Evolutionary conservation across 2,113 vertebrate genomes (phyloP).

Genomic region (Dendropsophus ebraccatus): DNA sequence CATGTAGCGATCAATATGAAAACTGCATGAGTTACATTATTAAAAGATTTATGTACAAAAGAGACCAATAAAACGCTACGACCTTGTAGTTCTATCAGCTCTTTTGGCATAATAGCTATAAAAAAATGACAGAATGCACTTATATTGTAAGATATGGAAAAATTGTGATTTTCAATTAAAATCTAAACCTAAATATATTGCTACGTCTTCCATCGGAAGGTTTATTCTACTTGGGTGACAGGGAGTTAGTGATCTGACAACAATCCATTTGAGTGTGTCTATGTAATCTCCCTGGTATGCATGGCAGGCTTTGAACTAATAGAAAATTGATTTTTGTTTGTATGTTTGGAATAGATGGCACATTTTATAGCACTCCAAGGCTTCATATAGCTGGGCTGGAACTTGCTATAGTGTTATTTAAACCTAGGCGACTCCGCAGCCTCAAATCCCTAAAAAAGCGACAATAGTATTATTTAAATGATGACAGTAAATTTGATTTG

Average conservation of each 20-base stretch:
- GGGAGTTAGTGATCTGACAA: constrained; percentile 11
- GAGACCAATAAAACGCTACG: neutral
- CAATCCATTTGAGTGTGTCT: constrained; percentile 32
- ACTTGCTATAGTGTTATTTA: constrained; percentile 58
- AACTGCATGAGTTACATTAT: neutral
- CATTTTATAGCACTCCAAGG: constrained; percentile 51
- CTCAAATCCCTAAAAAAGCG: constrained; percentile 63
- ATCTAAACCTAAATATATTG: neutral
- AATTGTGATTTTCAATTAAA: constrained; percentile 14
- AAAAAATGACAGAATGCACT: neutral
- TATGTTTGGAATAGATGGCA: constrained; percentile 44
- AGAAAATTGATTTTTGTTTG: constrained; percentile 48
- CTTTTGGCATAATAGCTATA: neutral
- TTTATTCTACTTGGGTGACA: constrained; percentile 24
- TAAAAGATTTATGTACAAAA: neutral
- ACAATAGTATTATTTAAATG: constrained; percentile 61
- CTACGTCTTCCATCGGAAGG: neutral
- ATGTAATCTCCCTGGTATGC: constrained; percentile 34
- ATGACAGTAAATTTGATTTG: constrained; percentile 67
- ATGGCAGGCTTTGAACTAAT: constrained; percentile 53
- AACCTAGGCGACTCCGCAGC: constrained; percentile 59
- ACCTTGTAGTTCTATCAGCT: neutral
- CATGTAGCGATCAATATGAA: neutral
- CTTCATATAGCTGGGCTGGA: constrained; percentile 58
- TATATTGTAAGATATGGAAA: constrained; percentile 10